phyloP scores from a whole-genome alignment of 2,888 invertebrate species.

The Mesorhabditis belari region DNA sequence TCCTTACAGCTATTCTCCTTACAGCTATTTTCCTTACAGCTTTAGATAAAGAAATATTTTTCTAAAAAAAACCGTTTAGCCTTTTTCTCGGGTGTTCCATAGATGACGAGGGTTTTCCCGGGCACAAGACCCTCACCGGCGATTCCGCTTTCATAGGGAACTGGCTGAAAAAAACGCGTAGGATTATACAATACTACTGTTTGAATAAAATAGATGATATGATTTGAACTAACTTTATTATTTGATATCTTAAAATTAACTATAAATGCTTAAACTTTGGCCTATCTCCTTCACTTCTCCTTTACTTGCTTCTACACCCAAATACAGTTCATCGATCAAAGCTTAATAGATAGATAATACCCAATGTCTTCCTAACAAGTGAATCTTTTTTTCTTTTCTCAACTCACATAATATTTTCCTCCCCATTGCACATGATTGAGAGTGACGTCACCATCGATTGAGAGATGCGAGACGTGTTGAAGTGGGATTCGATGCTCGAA shows the following conservation, averaged over 20 bases:
- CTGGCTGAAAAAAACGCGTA: constrained; percentile 35
- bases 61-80: constrained; percentile 41
- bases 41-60: too few species aligned
- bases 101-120: constrained; percentile 37
- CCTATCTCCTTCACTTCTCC: not conserved
- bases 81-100: constrained; percentile 40
- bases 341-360: too few species aligned
- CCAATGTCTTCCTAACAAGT: too few species aligned
- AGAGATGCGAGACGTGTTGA: constrained; percentile 38
- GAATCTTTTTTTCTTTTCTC: too few species aligned
- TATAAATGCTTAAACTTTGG: not conserved
- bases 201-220: not conserved
- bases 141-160: constrained; percentile 41
- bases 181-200: not conserved
- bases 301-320: not conserved
- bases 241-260: not conserved
- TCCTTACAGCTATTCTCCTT: too few species aligned
- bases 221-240: not conserved
- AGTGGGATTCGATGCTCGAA: constrained; percentile 43
- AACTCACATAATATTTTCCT: constrained; percentile 42
- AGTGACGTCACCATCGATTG: constrained; percentile 38
- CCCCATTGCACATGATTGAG: constrained; percentile 44
- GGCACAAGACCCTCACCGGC: constrained; percentile 34
- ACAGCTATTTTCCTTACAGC: too few species aligned
- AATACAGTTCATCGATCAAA: not conserved